A percentile compares a stretch with the other conserved stretches of the same genome.
Conservation (phyloP, 35 echinoderm and acorn worm species). For the Diadema setosum region DNA sequence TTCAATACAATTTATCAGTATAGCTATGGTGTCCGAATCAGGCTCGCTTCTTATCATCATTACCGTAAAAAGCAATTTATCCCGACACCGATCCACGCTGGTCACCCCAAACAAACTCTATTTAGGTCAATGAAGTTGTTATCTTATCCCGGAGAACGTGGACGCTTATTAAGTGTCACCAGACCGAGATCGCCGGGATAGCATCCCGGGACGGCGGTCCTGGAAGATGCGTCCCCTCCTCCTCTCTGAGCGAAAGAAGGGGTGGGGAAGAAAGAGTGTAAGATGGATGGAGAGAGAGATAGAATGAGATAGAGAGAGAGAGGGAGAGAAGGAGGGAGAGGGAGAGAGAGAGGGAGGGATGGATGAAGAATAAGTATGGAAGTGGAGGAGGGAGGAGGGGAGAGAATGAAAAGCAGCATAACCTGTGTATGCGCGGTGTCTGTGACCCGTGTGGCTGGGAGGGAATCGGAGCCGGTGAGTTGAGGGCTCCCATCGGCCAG, state of each 20-base stretch:
- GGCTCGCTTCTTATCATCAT: neutral
- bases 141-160: neutral
- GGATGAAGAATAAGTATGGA: too few species aligned
- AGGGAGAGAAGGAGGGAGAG: too few species aligned
- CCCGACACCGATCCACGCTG: neutral
- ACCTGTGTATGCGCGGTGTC: too few species aligned
- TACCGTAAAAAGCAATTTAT: neutral
- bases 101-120: neutral
- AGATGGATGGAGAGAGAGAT: too few species aligned
- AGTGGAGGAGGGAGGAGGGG: too few species aligned
- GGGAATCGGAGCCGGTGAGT: neutral
- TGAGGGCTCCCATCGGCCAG: neutral
- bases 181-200: neutral
- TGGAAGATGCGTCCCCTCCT: neutral
- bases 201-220: neutral
- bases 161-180: constrained; percentile 7
- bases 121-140: constrained; percentile 22
- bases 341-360: too few species aligned
- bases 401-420: too few species aligned
- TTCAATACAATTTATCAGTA: neutral
- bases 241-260: too few species aligned
- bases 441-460: neutral
- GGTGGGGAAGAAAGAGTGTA: too few species aligned
- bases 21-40: neutral
- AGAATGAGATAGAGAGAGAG: too few species aligned